phyloP scores from a whole-genome alignment of 2,113 vertebrate species.

The Lophotis ruficrista region DNA sequence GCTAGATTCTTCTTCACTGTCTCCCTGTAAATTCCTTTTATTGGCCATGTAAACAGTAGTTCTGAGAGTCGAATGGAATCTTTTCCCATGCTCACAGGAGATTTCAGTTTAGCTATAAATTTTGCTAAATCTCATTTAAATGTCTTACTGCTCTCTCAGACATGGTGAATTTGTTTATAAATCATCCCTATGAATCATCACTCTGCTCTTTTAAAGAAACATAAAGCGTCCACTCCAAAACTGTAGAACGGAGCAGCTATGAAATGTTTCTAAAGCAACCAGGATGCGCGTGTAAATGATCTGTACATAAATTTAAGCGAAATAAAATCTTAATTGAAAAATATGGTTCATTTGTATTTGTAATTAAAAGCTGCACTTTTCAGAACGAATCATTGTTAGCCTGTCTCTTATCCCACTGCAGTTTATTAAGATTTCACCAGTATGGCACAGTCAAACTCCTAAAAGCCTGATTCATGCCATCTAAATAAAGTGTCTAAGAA shows the following conservation, averaged over 20 bases:
- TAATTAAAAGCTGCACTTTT: not conserved
- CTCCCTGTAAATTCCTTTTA: conserved; percentile 54
- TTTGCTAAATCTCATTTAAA: conserved; percentile 48
- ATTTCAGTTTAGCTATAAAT: conserved; percentile 37
- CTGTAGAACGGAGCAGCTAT: not conserved
- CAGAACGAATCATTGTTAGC: not conserved
- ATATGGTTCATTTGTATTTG: not conserved
- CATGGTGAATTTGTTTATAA: conserved; percentile 55
- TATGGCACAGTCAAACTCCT: not conserved
- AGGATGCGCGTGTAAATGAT: not conserved
- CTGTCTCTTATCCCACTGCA: not conserved
- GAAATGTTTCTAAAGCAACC: not conserved
- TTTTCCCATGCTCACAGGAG: conserved; percentile 33
- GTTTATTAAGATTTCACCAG: not conserved
- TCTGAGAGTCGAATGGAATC: not conserved
- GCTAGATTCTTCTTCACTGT: not conserved
- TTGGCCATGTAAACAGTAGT: conserved; percentile 52
- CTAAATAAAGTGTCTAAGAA: not conserved
- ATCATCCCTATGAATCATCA: conserved; percentile 30
- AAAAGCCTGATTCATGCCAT: not conserved
- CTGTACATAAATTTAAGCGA: not conserved
- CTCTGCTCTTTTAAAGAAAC: conserved; percentile 12
- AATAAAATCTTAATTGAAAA: not conserved
- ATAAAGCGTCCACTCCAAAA: conserved; percentile 1
- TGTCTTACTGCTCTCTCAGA: conserved; percentile 17